Conservation (phyloP, 1,140 invertebrate genomes). For the Globodera ellingtonae region DNA sequence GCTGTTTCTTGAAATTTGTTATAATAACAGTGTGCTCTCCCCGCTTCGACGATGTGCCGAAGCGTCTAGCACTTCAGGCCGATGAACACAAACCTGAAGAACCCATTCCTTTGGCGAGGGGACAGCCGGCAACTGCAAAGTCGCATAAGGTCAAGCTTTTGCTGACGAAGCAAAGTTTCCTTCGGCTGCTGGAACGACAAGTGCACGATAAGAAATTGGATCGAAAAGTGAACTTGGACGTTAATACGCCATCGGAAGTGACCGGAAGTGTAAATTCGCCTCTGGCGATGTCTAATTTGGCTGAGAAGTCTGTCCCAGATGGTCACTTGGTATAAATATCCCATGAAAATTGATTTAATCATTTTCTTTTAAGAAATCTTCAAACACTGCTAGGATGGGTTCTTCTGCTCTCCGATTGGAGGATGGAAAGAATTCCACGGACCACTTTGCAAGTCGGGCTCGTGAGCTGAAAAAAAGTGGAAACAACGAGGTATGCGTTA, state of each 20-base stretch:
- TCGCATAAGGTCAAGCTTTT: not conserved
- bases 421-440: slow-evolving; percentile 9
- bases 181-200: not conserved
- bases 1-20: too few relatives aligned
- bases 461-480: slow-evolving; percentile 27
- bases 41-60: not conserved
- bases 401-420: not conserved
- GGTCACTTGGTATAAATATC: not conserved
- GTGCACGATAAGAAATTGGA: not conserved
- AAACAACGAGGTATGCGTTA: slow-evolving; percentile 25
- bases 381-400: not conserved
- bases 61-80: not conserved
- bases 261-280: not conserved
- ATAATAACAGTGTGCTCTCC: too few relatives aligned
- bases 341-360: not conserved
- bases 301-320: not conserved
- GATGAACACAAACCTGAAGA: not conserved
- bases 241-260: not conserved
- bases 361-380: not conserved
- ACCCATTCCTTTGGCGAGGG: not conserved
- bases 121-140: not conserved
- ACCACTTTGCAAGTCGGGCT: slow-evolving; percentile 14
- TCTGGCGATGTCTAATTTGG: not conserved
- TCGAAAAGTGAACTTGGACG: not conserved
- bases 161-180: not conserved